Percentiles rank a stretch among this genome's conserved stretches.
Evolutionary conservation across 2,113 vertebrate species (phyloP).

Genomic region (Erythrolamprus reginae): DNA sequence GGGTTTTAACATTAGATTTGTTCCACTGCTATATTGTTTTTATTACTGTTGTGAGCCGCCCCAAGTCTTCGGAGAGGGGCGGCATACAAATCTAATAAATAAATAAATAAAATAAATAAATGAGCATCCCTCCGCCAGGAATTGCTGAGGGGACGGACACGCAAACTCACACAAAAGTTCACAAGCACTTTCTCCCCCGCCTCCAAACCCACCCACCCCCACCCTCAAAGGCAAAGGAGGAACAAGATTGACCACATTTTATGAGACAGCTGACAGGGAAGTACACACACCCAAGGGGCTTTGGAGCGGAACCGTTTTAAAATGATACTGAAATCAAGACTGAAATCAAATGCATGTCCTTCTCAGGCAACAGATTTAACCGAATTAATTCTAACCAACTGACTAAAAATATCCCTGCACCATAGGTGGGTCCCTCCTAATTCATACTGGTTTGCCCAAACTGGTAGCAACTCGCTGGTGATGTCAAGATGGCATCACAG

Average conservation of each 20-base stretch:
- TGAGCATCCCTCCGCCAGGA: not conserved
- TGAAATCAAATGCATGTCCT: not conserved
- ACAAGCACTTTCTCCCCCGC: not conserved
- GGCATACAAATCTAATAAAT: too few species aligned
- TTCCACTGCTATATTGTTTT: too few species aligned
- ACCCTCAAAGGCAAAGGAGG: not conserved
- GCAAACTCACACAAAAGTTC: not conserved
- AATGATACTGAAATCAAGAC: not conserved
- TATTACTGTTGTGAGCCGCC: too few species aligned
- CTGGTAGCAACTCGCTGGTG: too few species aligned
- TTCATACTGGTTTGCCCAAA: too few species aligned
- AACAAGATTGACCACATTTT: not conserved
- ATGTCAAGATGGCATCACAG: too few species aligned
- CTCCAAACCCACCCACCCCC: not conserved
- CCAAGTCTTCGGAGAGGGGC: too few species aligned
- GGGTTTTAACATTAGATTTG: too few species aligned
- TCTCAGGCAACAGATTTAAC: not conserved
- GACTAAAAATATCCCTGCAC: not conserved
- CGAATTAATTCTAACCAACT: not conserved
- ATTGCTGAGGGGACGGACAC: not conserved
- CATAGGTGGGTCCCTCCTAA: too few species aligned
- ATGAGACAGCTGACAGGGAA: not conserved
- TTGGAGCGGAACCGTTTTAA: not conserved
- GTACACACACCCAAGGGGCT: not conserved
- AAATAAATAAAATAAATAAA: too few species aligned